These are phyloP conservation scores for Herpailurus yagouaroundi DNA, from an alignment of 2,113 vertebrate genomes.

Conservation along the genomic window DNA sequence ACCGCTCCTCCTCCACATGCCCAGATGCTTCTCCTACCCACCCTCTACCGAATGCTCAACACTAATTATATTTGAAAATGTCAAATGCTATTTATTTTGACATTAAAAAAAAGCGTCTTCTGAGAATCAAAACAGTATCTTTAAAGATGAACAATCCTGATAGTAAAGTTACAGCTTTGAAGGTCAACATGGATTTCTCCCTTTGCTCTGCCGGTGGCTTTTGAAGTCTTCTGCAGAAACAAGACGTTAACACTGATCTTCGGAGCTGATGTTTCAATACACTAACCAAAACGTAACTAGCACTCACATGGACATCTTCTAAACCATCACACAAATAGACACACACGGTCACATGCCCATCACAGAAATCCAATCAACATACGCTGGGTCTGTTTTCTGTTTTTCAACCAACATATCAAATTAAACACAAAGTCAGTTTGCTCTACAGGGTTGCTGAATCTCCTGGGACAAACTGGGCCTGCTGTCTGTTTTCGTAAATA, in stretches of 20 bases:
- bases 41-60: neutral
- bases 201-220: neutral
- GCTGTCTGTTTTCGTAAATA: neutral
- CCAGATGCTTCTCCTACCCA: conserved; percentile 28
- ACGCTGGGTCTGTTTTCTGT: neutral
- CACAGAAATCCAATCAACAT: neutral
- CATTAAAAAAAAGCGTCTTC: neutral
- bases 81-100: conserved; percentile 59
- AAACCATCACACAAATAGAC: neutral
- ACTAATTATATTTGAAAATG: conserved; percentile 50
- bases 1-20: neutral
- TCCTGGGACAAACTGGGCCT: neutral
- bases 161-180: neutral
- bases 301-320: neutral
- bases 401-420: neutral
- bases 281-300: neutral
- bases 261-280: neutral
- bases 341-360: fast-evolving
- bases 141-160: neutral
- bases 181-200: neutral
- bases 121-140: neutral
- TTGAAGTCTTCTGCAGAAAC: neutral
- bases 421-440: neutral
- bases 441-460: neutral
- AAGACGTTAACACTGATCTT: fast-evolving